These are phyloP conservation scores for Urocolius indicus DNA, from an alignment of 2,113 vertebrate species.

Conservation along the genomic window DNA sequence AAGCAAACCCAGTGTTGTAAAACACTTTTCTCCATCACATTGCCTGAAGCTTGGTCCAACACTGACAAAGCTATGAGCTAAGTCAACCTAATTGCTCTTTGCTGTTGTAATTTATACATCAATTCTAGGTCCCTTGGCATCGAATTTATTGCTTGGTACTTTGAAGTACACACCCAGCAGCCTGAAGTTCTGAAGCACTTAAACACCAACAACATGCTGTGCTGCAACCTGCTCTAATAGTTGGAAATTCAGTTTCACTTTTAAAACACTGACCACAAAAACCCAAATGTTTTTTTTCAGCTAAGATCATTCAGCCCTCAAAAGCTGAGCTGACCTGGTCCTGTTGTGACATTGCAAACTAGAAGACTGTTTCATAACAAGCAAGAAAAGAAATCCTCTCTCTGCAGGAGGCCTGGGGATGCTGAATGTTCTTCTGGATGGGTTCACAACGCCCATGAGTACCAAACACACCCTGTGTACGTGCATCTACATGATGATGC, in stretches of 20 bases:
- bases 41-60: not conserved
- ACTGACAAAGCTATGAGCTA: not conserved
- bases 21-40: not conserved
- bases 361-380: not conserved
- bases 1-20: not conserved
- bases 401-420: not conserved
- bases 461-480: not conserved
- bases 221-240: not conserved
- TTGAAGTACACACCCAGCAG: not conserved
- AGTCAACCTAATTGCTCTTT: not conserved
- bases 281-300: not conserved
- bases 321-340: not conserved
- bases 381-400: not conserved
- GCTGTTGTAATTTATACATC: not conserved
- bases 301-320: not conserved
- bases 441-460: not conserved
- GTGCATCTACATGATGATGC: no score
- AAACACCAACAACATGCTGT: not conserved
- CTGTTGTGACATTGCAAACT: not conserved
- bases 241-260: not conserved
- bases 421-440: not conserved
- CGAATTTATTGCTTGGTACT: not conserved
- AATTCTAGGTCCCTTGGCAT: not conserved
- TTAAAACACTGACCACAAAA: not conserved
- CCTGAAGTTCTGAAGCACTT: not conserved